phyloP scores from a whole-genome alignment of 2,797 vertebrate genomes.

The Tadarida brasiliensis region DNA sequence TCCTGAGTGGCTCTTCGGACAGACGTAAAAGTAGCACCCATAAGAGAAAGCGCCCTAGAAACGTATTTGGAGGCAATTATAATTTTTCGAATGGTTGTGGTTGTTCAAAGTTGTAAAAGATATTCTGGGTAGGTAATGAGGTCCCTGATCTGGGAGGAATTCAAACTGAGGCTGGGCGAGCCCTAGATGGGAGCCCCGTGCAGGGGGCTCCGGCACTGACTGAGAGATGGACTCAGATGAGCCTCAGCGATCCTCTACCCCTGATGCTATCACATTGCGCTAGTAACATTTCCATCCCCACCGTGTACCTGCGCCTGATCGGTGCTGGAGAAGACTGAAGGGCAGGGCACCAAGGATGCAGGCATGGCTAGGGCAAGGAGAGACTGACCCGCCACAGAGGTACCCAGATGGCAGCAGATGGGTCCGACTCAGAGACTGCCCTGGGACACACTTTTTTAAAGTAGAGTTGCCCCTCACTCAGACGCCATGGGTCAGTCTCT shows the following conservation, averaged over 20 bases:
- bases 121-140: not conserved
- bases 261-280: not conserved
- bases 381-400: not conserved
- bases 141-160: not conserved
- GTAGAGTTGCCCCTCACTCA: not conserved
- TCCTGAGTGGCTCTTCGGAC: not conserved
- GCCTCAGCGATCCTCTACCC: not conserved
- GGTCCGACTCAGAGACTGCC: not conserved
- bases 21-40: not conserved
- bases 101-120: not conserved
- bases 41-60: constrained; percentile 42
- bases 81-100: not conserved
- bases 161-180: not conserved
- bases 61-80: not conserved
- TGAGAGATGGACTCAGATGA: not conserved
- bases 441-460: not conserved
- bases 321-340: not conserved
- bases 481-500: not conserved
- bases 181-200: not conserved
- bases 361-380: not conserved
- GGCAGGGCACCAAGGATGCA: not conserved
- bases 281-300: not conserved
- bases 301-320: not conserved
- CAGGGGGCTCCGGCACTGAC: not conserved
- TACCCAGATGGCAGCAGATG: not conserved